A percentile compares a stretch with the other conserved stretches of the same genome.
phyloP scores from a whole-genome alignment of 2,888 invertebrate species.

The Drosophila rubida region DNA sequence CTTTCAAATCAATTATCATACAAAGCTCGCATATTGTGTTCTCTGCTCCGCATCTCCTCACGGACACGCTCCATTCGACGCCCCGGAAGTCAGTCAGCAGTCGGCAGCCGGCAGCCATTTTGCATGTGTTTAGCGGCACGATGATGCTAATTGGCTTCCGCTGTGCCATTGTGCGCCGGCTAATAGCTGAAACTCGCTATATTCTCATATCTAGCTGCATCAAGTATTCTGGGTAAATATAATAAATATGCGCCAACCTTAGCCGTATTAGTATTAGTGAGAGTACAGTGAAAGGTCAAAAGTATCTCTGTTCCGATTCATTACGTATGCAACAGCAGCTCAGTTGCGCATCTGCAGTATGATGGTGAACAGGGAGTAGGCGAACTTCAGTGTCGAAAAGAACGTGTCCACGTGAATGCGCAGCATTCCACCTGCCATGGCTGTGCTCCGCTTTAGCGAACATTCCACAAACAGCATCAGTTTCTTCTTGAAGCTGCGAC shows the following conservation, averaged over 20 bases:
- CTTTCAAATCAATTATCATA: slow-evolving; percentile 21
- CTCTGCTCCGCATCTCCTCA: neutral
- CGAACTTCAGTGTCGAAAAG: slow-evolving; percentile 57
- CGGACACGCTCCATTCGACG: neutral
- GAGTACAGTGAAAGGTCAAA: neutral
- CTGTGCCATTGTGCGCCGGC: slow-evolving; percentile 29
- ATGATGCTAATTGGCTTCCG: slow-evolving; percentile 34
- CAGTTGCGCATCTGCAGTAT: slow-evolving; percentile 54
- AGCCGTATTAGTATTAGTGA: too few species aligned
- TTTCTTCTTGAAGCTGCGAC: slow-evolving; percentile 54
- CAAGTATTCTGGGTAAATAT: neutral
- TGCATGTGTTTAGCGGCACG: slow-evolving; percentile 15
- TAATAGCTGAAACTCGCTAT: neutral
- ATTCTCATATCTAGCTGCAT: neutral
- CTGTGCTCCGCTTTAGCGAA: slow-evolving; percentile 48
- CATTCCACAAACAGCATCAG: slow-evolving; percentile 71
- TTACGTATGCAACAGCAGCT: neutral
- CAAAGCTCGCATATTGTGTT: neutral
- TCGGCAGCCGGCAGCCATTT: slow-evolving; percentile 16
- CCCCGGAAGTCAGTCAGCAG: slow-evolving; percentile 30
- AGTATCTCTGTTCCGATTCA: neutral
- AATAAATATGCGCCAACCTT: neutral
- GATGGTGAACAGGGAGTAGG: slow-evolving; percentile 71
- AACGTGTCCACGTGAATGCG: slow-evolving; percentile 71
- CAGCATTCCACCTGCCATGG: slow-evolving; percentile 70